Conservation (phyloP, 2,888 invertebrate genomes). For the Bembecia ichneumoniformis region DNA sequence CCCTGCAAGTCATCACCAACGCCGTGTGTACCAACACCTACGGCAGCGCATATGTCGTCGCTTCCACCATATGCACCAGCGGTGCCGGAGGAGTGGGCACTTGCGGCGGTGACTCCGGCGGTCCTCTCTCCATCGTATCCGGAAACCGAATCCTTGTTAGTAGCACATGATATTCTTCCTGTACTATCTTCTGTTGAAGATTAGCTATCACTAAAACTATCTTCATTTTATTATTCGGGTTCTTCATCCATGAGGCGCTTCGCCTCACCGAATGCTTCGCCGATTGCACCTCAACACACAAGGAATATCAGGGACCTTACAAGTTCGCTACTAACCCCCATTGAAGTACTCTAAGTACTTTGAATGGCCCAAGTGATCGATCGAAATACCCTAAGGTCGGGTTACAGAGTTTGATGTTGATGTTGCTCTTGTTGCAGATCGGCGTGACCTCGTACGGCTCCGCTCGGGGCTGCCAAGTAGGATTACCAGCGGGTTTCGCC, state of each 20-base stretch:
- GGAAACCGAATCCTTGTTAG: slow-evolving; percentile 12
- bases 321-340: too few relatives aligned
- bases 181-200: too few relatives aligned
- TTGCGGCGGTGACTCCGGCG: slow-evolving; percentile 31
- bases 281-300: too few relatives aligned
- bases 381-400: too few relatives aligned
- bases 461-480: slow-evolving; percentile 18
- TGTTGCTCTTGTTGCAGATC: slow-evolving; percentile 14
- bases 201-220: too few relatives aligned
- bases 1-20: slow-evolving; percentile 47
- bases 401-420: background rate
- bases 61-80: slow-evolving; percentile 16
- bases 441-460: slow-evolving; percentile 25
- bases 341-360: too few relatives aligned
- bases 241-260: too few relatives aligned
- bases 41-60: background rate
- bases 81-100: slow-evolving; percentile 16
- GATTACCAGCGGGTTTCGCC: slow-evolving; percentile 22
- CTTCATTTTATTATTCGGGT: too few relatives aligned
- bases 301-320: too few relatives aligned
- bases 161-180: background rate
- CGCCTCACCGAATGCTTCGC: too few relatives aligned
- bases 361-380: too few relatives aligned
- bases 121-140: slow-evolving; percentile 17
- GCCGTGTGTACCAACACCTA: slow-evolving; percentile 24